Evolutionary conservation across 2,888 invertebrate genomes (phyloP), one percentile per base, ranked within the genome.

Genomic region (Melitaea athalia): DNA sequence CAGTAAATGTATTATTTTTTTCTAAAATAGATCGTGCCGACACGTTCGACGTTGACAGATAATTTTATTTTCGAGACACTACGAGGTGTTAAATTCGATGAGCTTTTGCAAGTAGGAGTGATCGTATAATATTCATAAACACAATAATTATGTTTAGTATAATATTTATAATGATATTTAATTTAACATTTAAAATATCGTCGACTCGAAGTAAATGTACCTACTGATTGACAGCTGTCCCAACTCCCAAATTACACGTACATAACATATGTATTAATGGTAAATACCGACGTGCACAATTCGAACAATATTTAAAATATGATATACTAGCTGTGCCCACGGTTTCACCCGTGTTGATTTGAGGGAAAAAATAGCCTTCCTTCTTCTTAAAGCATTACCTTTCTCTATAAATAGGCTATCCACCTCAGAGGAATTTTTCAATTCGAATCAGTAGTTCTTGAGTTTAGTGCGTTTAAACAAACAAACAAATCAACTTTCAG

Each of bases 11-110:
- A 14, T 15, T 15, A 60, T 59, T 45, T 53, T 53, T n/a, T 43
- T n/a, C 24, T 11, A 50, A 50, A 59, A 59, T 15, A 15, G 42
- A 6, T 59, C 38, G n/a, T 24, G 31, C 33, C 33, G 24, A 55
- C 14, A 24, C 50, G 15, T 43, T 43, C 31, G n/a, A 17, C 50
- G 64, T 57, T 57, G 57, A 57, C 42, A 57, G 10, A 57, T 57
- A 33, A 3, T 10, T 57, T 57, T 38, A 3, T 10, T 57, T 57
- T 38, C 53, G 53, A 57, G 38, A 15, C 57, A 38, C 15, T 10
- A 10, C 42, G 42, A 38, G 42, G 38, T 57, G 57, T 57, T 42
- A 57, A 15, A 42, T 42, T 42, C 5, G 42, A 15, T 57, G 38
- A 57, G 42, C 57, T 57, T 57, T 57, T 42, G 57, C 38, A 57